Percentiles rank a stretch among this genome's conserved stretches.
These are phyloP conservation scores for Schizaphis graminum DNA, from an alignment of 2,888 invertebrate species.

Conservation along the genomic window DNA sequence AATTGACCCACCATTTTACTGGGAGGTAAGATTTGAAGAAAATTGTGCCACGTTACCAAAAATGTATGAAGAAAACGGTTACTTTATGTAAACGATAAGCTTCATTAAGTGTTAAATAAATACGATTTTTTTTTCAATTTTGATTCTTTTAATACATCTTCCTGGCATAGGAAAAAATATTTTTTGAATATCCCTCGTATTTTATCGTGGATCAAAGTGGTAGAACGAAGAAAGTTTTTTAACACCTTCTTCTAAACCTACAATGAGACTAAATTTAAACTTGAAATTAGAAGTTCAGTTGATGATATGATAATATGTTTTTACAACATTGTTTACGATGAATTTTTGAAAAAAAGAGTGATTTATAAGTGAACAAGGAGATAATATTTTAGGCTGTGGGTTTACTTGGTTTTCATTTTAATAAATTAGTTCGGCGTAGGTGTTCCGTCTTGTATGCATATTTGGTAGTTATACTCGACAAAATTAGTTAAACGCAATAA, in stretches of 20 bases:
- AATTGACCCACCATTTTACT: background rate
- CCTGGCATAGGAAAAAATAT: background rate
- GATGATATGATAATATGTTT: background rate
- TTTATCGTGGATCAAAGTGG: background rate
- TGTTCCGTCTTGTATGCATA: background rate
- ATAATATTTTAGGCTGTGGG: background rate
- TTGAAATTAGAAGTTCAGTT: background rate
- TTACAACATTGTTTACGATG: background rate
- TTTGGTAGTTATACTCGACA: background rate
- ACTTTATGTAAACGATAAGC: background rate
- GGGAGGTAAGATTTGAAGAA: background rate
- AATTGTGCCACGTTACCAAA: background rate
- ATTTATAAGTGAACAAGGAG: background rate
- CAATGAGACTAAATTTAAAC: background rate
- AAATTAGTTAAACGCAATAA: conserved; percentile 45
- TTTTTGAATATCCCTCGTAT: background rate
- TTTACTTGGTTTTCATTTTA: background rate
- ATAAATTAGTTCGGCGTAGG: conserved; percentile 32
- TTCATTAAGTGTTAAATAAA: background rate
- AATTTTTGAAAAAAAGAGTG: background rate
- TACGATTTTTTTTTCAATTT: background rate
- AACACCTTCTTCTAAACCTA: background rate
- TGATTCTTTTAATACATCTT: background rate
- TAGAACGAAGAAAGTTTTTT: background rate
- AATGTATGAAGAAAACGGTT: background rate